Base-by-base conservation (phyloP, 2,113 vertebrate species). In the Paracanthobrama guichenoti region DNA sequence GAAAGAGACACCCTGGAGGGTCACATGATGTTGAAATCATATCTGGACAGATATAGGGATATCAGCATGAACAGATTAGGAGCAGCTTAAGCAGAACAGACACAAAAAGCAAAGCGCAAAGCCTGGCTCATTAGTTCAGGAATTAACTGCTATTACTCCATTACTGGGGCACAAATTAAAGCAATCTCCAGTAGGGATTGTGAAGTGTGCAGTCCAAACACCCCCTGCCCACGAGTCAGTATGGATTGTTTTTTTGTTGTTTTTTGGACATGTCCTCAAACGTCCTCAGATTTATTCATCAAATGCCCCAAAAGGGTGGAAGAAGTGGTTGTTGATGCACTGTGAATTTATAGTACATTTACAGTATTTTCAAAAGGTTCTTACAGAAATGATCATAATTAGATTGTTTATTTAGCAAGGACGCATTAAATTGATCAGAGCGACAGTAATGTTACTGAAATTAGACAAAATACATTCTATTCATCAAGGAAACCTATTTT, bases 181-280 rank as follows among this genome's bases (percentile, higher is more conserved):
- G 89, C 91, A 93, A 91, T 94, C 93, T 91, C 87, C 86, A 89
- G 86, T 86, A 48, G 7, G 83, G 87, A 84, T 86, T 86, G 81
- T 91, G 92, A 93, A 88, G 91, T 90, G 89, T 87, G 87, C 91
- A 89, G 91, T 92, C 69, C 89, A 92, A 92, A 92, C 92, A 91
- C 86, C 84, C 64, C 85, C 46, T 85, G 26, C 87, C 90, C 86
- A 48, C 44, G 59, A 93, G 92, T 92, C 93, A 92, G 81, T 76
- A 91, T 89, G 84, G 84, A 86, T 94, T 62, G 13, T 18, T 7
- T 44, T 24, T 16, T 18, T 16, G 2, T 53, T 5, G 16, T 18
- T 22, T 60, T 42, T 80, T 80, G 50, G 18, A 31, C 4, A n/a
- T 22, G 26, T 28, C 26, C 24, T 64, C 16, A 31, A 66, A 55